A percentile compares a stretch with the other conserved stretches of the same genome.
phyloP scores from a whole-genome alignment of 2,888 invertebrate genomes.

The Epiblema foenella region DNA sequence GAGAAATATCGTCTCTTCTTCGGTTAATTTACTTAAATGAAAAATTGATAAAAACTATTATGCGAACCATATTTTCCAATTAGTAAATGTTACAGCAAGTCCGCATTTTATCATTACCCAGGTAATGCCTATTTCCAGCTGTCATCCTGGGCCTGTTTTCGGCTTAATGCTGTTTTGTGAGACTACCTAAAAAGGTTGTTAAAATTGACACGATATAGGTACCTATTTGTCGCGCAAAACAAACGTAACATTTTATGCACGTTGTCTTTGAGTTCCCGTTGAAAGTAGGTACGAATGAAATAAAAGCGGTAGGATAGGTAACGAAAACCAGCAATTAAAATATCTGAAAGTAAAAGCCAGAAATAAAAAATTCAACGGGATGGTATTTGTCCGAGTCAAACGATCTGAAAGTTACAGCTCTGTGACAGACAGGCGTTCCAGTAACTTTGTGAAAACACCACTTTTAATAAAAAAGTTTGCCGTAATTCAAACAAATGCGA shows the following conservation, averaged over 20 bases:
- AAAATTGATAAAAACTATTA: too few relatives aligned
- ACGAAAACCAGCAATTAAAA: slow-evolving; percentile 28
- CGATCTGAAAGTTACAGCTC: slow-evolving; percentile 32
- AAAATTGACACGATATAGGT: neutral
- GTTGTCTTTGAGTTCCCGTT: neutral
- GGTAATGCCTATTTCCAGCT: too few relatives aligned
- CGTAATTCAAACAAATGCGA: neutral
- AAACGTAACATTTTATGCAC: neutral
- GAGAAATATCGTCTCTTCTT: too few relatives aligned
- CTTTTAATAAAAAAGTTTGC: slow-evolving; percentile 11
- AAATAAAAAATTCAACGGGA: slow-evolving; percentile 31
- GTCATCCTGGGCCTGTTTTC: too few relatives aligned
- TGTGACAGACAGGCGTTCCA: slow-evolving; percentile 36
- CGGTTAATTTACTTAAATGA: too few relatives aligned
- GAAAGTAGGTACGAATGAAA: neutral
- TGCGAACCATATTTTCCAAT: too few relatives aligned
- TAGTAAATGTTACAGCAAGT: too few relatives aligned
- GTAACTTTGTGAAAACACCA: slow-evolving; percentile 21
- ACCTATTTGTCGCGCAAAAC: neutral
- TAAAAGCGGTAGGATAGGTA: neutral
- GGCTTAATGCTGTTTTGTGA: too few relatives aligned
- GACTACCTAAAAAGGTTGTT: neutral
- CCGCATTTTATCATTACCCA: too few relatives aligned
- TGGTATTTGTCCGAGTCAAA: slow-evolving; percentile 30
- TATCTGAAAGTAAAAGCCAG: slow-evolving; percentile 27